Percentiles rank a stretch among this genome's conserved stretches.
Conservation (phyloP, 2,797 vertebrate species). For the Mycteria americana region DNA sequence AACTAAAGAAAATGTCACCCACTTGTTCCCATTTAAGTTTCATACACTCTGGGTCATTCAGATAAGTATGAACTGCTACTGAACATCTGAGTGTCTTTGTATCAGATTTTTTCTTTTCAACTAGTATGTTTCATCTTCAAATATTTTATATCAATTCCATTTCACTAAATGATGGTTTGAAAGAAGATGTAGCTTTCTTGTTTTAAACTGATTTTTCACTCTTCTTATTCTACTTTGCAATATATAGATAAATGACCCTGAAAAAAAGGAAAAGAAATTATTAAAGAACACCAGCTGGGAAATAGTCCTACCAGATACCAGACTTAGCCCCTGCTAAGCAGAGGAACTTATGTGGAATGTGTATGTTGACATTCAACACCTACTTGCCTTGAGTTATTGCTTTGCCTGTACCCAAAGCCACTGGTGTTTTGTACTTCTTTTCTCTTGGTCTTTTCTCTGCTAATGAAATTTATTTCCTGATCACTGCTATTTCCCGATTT, state of each 20-base stretch:
- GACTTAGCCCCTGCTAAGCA: not conserved
- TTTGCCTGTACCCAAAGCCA: not conserved
- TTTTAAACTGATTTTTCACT: slow-evolving; percentile 1
- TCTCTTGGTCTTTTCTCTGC: slow-evolving; percentile 41
- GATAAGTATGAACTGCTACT: slow-evolving; percentile 26
- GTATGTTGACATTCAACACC: not conserved
- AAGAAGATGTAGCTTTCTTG: not conserved
- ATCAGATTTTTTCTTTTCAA: slow-evolving; percentile 25
- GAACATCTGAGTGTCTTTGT: slow-evolving; percentile 42
- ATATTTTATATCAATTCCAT: slow-evolving; percentile 23
- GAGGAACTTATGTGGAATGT: not conserved
- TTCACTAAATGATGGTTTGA: slow-evolving; percentile 19
- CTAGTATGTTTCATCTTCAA: slow-evolving; percentile 40
- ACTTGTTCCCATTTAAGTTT: slow-evolving; percentile 51
- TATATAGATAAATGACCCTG: slow-evolving; percentile 16
- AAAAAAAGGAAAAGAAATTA: not conserved
- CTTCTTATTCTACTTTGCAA: not conserved
- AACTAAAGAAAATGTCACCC: slow-evolving; percentile 48
- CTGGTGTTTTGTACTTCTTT: slow-evolving; percentile 20
- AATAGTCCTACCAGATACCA: not conserved
- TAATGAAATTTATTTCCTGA: slow-evolving; percentile 41
- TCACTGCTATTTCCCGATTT: slow-evolving; percentile 13
- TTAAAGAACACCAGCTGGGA: not conserved
- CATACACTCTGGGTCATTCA: slow-evolving; percentile 9
- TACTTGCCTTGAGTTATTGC: not conserved